Evolutionary conservation across 2,797 vertebrate genomes (phyloP).

Genomic region (Crax fasciolata): DNA sequence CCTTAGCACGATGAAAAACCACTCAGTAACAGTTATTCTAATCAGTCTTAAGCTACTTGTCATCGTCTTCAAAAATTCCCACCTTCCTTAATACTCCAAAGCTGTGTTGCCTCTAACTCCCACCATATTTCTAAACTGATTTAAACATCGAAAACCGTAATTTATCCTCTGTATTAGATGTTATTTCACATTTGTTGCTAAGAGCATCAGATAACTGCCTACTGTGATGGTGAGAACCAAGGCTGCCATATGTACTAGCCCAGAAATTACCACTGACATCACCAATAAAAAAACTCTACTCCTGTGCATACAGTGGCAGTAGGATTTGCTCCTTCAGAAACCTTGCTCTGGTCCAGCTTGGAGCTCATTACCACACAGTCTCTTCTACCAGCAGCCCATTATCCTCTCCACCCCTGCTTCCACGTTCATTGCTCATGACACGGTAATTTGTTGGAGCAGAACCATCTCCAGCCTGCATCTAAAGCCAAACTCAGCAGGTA

Average conservation of each 20-base stretch:
- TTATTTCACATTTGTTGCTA: not conserved
- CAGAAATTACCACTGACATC: not conserved
- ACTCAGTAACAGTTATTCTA: not conserved
- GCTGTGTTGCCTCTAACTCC: not conserved
- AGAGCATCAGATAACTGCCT: not conserved
- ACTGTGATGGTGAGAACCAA: not conserved
- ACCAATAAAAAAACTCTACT: not conserved
- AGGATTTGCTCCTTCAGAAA: not conserved
- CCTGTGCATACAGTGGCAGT: not conserved
- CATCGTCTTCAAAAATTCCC: not conserved
- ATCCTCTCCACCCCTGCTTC: not conserved
- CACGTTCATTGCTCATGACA: not conserved
- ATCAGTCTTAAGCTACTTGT: not conserved
- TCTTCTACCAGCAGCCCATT: not conserved
- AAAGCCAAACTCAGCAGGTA: not conserved
- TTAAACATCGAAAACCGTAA: not conserved
- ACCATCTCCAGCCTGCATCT: not conserved
- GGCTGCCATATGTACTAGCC: not conserved
- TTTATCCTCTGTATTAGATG: not conserved
- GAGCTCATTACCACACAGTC: not conserved
- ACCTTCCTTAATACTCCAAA: not conserved
- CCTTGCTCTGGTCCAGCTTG: not conserved
- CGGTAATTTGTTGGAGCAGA: not conserved
- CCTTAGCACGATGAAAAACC: rapidly evolving
- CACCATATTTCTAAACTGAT: not conserved